These are phyloP conservation scores for Daktulosphaira vitifoliae DNA, from an alignment of 1,140 invertebrate genomes.

Conservation along the genomic window DNA sequence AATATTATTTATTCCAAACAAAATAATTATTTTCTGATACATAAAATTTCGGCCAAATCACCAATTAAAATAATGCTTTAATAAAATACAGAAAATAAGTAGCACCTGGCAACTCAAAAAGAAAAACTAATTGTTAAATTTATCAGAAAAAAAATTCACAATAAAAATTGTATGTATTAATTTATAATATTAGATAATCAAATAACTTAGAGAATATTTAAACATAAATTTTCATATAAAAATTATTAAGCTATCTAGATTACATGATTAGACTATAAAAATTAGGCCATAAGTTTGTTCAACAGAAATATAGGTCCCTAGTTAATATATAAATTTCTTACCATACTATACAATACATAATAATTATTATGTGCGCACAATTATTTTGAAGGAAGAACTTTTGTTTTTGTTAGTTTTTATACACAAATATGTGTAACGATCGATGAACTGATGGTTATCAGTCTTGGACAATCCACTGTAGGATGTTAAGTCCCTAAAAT, in stretches of 20 bases:
- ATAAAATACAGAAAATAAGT: constrained; percentile 28
- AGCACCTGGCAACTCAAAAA: constrained; percentile 25
- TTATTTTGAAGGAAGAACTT: constrained; percentile 33
- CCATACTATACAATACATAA: constrained; percentile 23
- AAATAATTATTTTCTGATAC: too few species aligned
- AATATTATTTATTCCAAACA: too few species aligned
- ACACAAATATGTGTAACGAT: constrained; percentile 24
- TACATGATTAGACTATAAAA: constrained; percentile 33
- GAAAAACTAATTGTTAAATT: constrained; percentile 19
- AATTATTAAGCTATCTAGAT: constrained; percentile 31
- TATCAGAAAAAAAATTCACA: constrained; percentile 20
- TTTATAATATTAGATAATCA: constrained; percentile 22
- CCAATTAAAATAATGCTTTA: constrained; percentile 1
- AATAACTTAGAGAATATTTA: constrained; percentile 14
- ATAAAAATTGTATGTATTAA: constrained; percentile 8
- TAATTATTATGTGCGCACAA: constrained; percentile 26
- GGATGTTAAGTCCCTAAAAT: constrained; percentile 21
- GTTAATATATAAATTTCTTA: constrained; percentile 34
- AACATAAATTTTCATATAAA: constrained; percentile 15
- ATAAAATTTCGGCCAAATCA: constrained; percentile 3
- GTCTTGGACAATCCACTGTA: constrained; percentile 20
- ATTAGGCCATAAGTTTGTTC: constrained; percentile 31
- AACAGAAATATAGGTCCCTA: constrained; percentile 31
- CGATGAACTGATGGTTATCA: constrained; percentile 26
- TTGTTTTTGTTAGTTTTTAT: constrained; percentile 33